A percentile compares a stretch with the other conserved stretches of the same genome.
Evolutionary conservation across 2,113 vertebrate genomes (phyloP).

Genomic region (Limnothrissa miodon): DNA sequence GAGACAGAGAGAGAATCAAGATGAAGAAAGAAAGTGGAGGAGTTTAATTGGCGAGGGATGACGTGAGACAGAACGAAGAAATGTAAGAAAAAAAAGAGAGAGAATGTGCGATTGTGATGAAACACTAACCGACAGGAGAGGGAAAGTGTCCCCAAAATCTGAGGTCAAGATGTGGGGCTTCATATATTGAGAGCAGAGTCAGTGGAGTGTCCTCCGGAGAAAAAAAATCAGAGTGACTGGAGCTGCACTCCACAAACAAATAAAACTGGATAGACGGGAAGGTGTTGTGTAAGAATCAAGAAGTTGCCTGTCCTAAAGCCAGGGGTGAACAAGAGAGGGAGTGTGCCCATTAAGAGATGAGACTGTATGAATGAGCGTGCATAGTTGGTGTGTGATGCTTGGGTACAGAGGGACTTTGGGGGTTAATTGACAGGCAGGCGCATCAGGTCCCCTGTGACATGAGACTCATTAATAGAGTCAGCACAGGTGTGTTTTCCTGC

Average conservation of each 20-base stretch:
- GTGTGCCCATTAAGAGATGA: background rate
- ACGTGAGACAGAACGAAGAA: background rate
- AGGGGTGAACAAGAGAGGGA: background rate
- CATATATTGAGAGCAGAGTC: background rate
- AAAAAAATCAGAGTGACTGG: background rate
- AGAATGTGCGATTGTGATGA: background rate
- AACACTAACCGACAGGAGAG: background rate
- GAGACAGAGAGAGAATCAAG: background rate
- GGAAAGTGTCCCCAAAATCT: background rate
- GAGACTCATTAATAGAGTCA: constrained; percentile 12
- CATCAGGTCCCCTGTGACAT: background rate
- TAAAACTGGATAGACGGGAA: background rate
- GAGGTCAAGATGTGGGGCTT: background rate
- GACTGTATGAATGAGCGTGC: background rate
- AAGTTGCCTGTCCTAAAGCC: background rate
- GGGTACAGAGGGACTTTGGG: background rate
- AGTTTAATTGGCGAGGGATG: background rate
- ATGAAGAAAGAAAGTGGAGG: background rate
- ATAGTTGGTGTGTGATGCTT: background rate
- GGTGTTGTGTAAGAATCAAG: background rate
- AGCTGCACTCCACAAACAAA: background rate
- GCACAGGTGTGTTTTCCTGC: constrained; percentile 7
- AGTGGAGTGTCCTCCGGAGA: background rate
- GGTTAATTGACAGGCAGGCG: background rate
- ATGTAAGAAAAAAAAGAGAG: background rate